Evolutionary conservation across 2,797 vertebrate genomes (phyloP), one percentile per base, ranked within the genome.

Genomic region (Rhadinocentrus ornatus): DNA sequence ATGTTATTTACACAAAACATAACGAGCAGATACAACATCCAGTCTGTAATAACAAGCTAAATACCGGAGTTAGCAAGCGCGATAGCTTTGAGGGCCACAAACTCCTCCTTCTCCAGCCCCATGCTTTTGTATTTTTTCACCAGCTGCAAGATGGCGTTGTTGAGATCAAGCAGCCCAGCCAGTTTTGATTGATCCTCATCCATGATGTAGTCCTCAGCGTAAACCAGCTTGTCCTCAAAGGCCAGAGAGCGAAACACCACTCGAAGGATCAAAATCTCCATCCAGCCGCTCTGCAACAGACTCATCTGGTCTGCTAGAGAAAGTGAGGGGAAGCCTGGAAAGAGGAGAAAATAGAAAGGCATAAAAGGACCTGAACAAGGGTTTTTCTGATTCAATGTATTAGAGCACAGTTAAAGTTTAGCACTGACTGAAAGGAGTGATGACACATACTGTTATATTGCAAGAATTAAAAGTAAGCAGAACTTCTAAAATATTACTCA

Each of bases 241-340:
- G 93, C 93, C 84, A 99, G 95, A 1, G 98, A 99, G 84, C 97
- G 96, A 92, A 97, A 98, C 57, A 97, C 98, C 78, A 99, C 97
- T 4, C 98, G 95, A 0, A 99, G 95, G 83, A 99, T 96, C 93
- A 99, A 90, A 83, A 99, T 98, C 89, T 99, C 98, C 98, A 99
- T 99, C 98, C 98, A 99, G 58, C 96, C 97, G 15, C 98, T 99
- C 92, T 99, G 98, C 84, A 99, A 95, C 68, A 99, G 95, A 90
- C 97, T 98, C 98, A 99, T 99, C 96, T 99, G 98, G 91, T 99
- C 98, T 2, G 97, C 96, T 80, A 99, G 93, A 62, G 96, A 97
- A 85, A 99, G 95, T 31, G 95, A 96, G 69, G 96, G 97, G 92
- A 99, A 99, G 79, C 98, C 97, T 99, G 12, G 16, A 62, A 50